These are phyloP conservation scores for Polypedilum vanderplanki DNA, from an alignment of 1,140 invertebrate species.

Conservation along the genomic window DNA sequence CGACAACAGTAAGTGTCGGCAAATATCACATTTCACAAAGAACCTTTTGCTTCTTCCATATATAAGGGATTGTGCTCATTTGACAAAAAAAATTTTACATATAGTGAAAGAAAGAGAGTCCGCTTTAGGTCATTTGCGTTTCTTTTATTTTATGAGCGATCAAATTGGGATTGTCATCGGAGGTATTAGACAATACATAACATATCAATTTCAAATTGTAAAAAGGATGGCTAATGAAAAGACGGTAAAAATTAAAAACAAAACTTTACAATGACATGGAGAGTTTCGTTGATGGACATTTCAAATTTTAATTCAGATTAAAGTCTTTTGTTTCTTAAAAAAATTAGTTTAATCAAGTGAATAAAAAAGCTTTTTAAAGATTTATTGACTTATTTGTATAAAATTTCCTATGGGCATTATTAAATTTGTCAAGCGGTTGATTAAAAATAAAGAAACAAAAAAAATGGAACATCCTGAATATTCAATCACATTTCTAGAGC, in stretches of 20 bases:
- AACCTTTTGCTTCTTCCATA: not conserved
- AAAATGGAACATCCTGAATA: slow-evolving; percentile 15
- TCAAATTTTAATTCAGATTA: no score
- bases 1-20: slow-evolving; percentile 19
- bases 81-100: not conserved
- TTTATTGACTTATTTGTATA: no score
- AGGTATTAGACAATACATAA: not conserved
- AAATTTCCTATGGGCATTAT: no score
- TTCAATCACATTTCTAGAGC: not conserved
- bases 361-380: no score
- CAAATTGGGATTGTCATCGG: not conserved
- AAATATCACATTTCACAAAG: slow-evolving; percentile 29
- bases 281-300: no score
- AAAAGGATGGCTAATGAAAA: no score
- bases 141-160: not conserved
- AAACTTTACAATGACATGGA: no score
- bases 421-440: no score
- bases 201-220: slow-evolving; percentile 2
- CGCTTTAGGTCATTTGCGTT: not conserved
- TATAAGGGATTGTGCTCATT: slow-evolving; percentile 15
- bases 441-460: not conserved
- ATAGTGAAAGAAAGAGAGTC: not conserved
- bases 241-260: no score
- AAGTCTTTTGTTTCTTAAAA: no score
- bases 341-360: no score